These are phyloP conservation scores for Hypothenemus hampei DNA, from an alignment of 1,140 invertebrate species.

Conservation along the genomic window DNA sequence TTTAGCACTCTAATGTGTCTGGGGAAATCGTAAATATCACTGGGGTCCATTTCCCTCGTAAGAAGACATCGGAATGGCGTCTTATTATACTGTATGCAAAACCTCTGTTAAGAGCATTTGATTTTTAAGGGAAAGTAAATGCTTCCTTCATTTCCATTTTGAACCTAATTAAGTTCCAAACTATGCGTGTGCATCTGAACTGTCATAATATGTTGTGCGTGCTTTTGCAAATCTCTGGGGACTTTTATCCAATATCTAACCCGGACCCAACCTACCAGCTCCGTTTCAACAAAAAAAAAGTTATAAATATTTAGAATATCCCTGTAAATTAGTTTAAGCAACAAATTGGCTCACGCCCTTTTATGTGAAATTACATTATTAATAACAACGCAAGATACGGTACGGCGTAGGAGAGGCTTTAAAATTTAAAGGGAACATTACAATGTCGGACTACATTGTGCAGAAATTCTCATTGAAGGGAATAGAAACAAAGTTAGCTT, in stretches of 20 bases:
- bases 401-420: conserved; percentile 14
- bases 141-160: conserved; percentile 21
- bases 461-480: conserved; percentile 12
- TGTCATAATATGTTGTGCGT: conserved; percentile 33
- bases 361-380: conserved; percentile 22
- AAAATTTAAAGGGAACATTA: conserved; percentile 19
- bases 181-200: conserved; percentile 38
- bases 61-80: no score
- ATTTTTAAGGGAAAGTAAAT: conserved; percentile 3
- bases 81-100: no score
- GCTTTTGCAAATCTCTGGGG: conserved; percentile 25
- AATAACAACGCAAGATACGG: conserved; percentile 20
- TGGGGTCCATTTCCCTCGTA: no score
- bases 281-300: conserved; percentile 15
- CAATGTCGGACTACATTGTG: conserved; percentile 19
- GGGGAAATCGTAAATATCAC: no score
- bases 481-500: conserved; percentile 16
- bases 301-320: conserved; percentile 26
- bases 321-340: conserved; percentile 27
- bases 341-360: conserved; percentile 27
- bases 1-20: no score
- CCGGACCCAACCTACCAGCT: conserved; percentile 14
- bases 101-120: not conserved
- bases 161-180: conserved; percentile 34
- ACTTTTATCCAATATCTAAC: conserved; percentile 28